Base-by-base conservation (phyloP, 2,797 vertebrate species). In the Anabas testudineus region DNA sequence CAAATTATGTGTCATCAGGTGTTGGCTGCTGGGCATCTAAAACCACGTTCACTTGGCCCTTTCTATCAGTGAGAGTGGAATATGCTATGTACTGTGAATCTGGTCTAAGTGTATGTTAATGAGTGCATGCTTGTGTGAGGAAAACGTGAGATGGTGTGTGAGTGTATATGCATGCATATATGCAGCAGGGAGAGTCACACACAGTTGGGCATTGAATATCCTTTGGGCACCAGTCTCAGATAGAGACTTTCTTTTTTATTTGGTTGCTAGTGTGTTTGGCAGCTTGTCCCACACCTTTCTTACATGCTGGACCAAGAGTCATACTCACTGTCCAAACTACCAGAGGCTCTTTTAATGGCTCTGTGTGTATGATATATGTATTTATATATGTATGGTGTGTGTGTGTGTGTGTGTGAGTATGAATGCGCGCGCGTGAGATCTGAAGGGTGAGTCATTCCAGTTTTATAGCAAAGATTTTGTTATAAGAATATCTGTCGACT, bases 1-100 rank as follows among this genome's bases (percentile, higher is more conserved):
- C 85, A 89, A 90, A 92, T 87, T 90, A 89, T 92, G 89, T 93
- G 87, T 91, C 87, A 83, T 91, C 88, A 90, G 90, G 87, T 90
- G 90, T 90, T 86, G 84, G 85, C 88, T 90, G 86, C 84, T 86
- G 84, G 87, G 81, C 87, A 80, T 89, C 83, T 82, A 74, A 90
- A 87, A 80, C 84, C 81, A 76, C 69, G 19, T 83, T 86, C 78
- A 80, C 81, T 75, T 63, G 79, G 61, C 76, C 87, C 72, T 78
- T 78, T 67, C 60, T 79, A 55, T 74, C 73, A 84, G 74, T 55
- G 55, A 78, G 71, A 71, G 74, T 67, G 74, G 63, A 79, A 72
- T 65, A 74, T 48, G 52, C 61, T 60, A 19, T 81, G 73, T 37
- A 4, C 36, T 37, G 36, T 69, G 74, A 52, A 37, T 49, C 21